Evolutionary conservation across 2,797 vertebrate genomes (phyloP).

Genomic region (Eptatretus atami): DNA sequence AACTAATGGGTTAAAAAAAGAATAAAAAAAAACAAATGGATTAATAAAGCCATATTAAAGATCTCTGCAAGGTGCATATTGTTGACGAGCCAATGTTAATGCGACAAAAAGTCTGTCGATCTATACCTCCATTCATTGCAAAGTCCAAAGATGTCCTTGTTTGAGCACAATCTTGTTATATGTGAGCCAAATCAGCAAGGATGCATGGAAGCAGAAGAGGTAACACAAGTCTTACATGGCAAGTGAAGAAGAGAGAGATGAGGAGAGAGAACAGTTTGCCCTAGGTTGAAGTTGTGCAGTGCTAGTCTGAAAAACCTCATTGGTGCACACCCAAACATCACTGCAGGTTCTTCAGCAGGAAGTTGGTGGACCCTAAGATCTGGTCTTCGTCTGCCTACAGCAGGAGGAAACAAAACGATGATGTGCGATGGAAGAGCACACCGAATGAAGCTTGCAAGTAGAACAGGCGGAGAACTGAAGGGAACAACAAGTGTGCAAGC

Average conservation of each 20-base stretch:
- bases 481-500: background rate
- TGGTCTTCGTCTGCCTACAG: conserved; percentile 23
- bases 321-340: conserved; percentile 23
- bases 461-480: background rate
- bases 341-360: conserved; percentile 22
- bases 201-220: no score
- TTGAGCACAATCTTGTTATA: no score
- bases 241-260: background rate
- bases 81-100: no score
- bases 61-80: no score
- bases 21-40: no score
- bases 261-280: background rate
- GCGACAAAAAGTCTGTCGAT: no score
- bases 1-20: no score
- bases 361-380: conserved; percentile 31
- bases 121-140: no score
- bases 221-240: no score
- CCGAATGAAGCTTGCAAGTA: background rate
- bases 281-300: conserved; percentile 24
- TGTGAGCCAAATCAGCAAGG: no score
- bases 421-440: background rate
- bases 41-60: no score
- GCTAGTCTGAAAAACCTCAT: conserved; percentile 29
- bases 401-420: conserved; percentile 8
- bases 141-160: no score